These are phyloP conservation scores for Halictus ligatus DNA, from an alignment of 2,888 invertebrate genomes.

Conservation along the genomic window DNA sequence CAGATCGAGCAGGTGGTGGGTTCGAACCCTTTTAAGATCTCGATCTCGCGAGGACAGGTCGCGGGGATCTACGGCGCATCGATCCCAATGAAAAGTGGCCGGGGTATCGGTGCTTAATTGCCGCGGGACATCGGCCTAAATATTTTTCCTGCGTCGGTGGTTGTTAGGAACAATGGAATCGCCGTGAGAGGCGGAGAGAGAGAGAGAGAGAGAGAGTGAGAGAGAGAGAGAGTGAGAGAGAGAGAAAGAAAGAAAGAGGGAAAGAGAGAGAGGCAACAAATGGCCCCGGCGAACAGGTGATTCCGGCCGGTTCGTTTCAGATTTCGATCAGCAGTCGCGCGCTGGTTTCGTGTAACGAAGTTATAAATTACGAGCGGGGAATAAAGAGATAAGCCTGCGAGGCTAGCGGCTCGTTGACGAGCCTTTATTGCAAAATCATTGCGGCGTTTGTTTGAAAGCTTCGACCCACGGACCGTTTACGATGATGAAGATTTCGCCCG, in stretches of 20 bases:
- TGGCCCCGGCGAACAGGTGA: slow-evolving; percentile 35
- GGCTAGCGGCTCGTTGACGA: slow-evolving; percentile 36
- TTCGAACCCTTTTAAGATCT: slow-evolving; percentile 73
- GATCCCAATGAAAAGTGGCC: slow-evolving; percentile 44
- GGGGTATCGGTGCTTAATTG: slow-evolving; percentile 60
- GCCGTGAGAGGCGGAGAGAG: not conserved
- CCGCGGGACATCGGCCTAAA: slow-evolving; percentile 38
- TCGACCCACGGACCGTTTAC: slow-evolving; percentile 29
- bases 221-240: not conserved
- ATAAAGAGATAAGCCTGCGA: slow-evolving; percentile 45
- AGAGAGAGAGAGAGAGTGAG: slow-evolving; percentile 4
- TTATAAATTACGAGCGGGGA: slow-evolving; percentile 47
- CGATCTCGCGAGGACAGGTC: slow-evolving; percentile 55
- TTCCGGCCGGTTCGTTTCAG: slow-evolving; percentile 49
- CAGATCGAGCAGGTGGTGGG: slow-evolving; percentile 72
- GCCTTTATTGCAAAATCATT: slow-evolving; percentile 55
- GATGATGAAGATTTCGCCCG: slow-evolving; percentile 47
- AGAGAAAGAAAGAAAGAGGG: not conserved
- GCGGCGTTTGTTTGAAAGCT: slow-evolving; percentile 43
- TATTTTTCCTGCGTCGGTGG: slow-evolving; percentile 22
- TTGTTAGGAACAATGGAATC: slow-evolving; percentile 21
- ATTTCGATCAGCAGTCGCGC: slow-evolving; percentile 51
- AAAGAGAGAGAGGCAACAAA: not conserved
- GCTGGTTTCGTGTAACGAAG: slow-evolving; percentile 47
- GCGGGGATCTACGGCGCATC: slow-evolving; percentile 41